Evolutionary conservation across 2,113 vertebrate genomes (phyloP).

Genomic region (Cepphus grylle): DNA sequence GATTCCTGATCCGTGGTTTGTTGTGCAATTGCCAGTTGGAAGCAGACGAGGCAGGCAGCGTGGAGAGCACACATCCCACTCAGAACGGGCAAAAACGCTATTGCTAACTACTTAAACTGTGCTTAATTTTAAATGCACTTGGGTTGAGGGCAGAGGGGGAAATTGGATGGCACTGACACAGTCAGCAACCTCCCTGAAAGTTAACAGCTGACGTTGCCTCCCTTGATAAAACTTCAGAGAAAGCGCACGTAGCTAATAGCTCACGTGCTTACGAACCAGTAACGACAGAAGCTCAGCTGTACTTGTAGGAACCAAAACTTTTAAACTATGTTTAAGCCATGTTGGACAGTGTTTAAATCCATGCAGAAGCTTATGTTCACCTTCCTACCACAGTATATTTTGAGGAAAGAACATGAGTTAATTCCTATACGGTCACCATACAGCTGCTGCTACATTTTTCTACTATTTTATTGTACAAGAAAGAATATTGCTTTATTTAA

Average conservation of each 20-base stretch:
- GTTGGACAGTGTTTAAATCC: not conserved
- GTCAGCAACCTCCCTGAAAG: not conserved
- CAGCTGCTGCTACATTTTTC: not conserved
- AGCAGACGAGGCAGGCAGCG: accelerated
- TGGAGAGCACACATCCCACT: not conserved
- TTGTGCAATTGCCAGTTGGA: not conserved
- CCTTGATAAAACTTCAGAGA: not conserved
- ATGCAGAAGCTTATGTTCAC: not conserved
- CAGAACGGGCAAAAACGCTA: not conserved
- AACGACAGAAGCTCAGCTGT: not conserved
- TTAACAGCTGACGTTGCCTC: not conserved
- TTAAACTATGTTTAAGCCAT: not conserved
- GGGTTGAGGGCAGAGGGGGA: not conserved
- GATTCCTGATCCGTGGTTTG: not conserved
- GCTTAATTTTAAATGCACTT: not conserved
- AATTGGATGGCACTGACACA: not conserved
- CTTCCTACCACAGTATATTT: not conserved
- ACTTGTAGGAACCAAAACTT: not conserved
- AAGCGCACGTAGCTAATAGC: not conserved
- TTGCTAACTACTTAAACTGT: not conserved
- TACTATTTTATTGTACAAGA: not conserved
- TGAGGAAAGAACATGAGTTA: not conserved
- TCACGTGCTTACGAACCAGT: not conserved
- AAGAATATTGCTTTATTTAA: not conserved
- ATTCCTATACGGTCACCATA: not conserved